phyloP scores from a whole-genome alignment of 2,113 vertebrate species.

The Pseudorasbora parva region DNA sequence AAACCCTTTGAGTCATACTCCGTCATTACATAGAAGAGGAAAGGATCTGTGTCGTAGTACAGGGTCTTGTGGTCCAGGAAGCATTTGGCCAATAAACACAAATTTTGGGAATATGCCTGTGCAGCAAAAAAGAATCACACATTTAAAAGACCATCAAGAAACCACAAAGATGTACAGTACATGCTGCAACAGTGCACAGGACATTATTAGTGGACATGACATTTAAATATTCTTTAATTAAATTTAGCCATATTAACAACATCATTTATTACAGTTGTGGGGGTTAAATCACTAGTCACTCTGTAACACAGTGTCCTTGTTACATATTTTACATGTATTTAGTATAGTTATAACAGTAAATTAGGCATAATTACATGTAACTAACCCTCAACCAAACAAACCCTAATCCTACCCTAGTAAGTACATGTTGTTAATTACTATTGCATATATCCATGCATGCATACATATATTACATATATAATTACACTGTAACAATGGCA shows the following conservation, averaged over 20 bases:
- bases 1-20: conserved; percentile 93
- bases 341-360: too few relatives aligned
- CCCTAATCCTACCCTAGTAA: too few relatives aligned
- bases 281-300: neutral
- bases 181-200: neutral
- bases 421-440: too few relatives aligned
- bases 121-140: neutral
- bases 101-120: conserved; percentile 91
- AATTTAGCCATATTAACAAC: neutral
- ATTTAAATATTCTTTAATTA: neutral
- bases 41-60: conserved; percentile 93
- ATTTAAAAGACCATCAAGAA: neutral
- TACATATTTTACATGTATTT: too few relatives aligned
- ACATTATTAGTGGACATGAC: neutral
- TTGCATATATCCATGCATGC: too few relatives aligned
- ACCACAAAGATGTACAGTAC: neutral
- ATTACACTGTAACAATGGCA: too few relatives aligned
- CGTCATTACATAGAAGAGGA: conserved; percentile 94
- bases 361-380: too few relatives aligned
- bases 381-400: too few relatives aligned
- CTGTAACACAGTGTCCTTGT: too few relatives aligned
- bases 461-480: too few relatives aligned
- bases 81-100: conserved; percentile 92
- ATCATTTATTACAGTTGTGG: neutral
- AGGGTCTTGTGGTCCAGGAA: conserved; percentile 93